Base-by-base conservation (phyloP, 2,888 invertebrate species). In the Euplagia quadripunctaria region DNA sequence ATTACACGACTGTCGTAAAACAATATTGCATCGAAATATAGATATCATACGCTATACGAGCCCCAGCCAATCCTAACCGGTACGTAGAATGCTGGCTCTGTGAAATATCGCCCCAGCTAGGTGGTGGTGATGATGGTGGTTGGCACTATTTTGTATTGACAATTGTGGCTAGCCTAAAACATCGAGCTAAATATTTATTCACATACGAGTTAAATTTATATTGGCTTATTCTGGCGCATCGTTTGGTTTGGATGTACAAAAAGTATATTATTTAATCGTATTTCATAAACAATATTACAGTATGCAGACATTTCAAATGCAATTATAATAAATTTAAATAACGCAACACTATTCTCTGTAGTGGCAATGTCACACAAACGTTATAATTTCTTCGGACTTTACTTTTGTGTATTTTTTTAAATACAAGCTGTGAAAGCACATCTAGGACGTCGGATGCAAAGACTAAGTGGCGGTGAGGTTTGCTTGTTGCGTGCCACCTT, bases 221-320 rank as follows among this genome's bases (percentile, higher is more conserved):
- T 2, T 31, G 31, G 31, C 31, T 55, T 55, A n/a, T 55, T 55
- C 55, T n/a, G 55, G 9, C 55, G 11, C 17, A 9, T 55, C 1
- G 55, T 55, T 55, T 3, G 8, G 4, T n/a, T 61, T 20, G 5
- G 20, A 20, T 14, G 31, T 31, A 61, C 14, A 61, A 61, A 31
- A 12, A 8, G 12, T 61, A 61, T 61, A 31, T 61, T 61, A 61
- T 61, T 61, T 31, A 61, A 61, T 31, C 61, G 20, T 31, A 14
- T 61, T 61, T 61, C 61, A 61, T 7, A 61, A 31, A 31, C 31
- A 61, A 61, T 61, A 61, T 61, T 61, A 61, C 61, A 61, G 61
- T 31, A 20, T 61, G 61, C 61, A 61, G 20, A 31, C 12, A 31
- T 11, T 31, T 20, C 4, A 61, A 61, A 4, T 11, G 31, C 20